Conservation (phyloP, 2,888 invertebrate genomes). For the Dryadula phaetusa region DNA sequence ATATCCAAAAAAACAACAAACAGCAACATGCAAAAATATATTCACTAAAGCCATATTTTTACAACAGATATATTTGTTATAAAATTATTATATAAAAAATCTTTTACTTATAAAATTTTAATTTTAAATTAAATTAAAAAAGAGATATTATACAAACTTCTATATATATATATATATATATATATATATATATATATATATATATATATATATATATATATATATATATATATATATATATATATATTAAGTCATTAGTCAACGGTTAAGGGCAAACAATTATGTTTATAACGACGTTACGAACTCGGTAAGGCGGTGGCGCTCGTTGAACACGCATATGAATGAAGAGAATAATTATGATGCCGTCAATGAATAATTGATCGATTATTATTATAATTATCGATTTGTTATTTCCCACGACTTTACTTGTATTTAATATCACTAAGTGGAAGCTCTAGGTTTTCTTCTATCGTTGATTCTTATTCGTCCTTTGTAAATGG, state of each 20-base stretch:
- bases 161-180: too few relatives aligned
- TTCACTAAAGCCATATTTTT: too few relatives aligned
- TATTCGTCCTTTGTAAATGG: too few relatives aligned
- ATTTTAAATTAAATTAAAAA: too few relatives aligned
- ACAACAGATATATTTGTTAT: too few relatives aligned
- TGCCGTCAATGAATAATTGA: conserved; percentile 24
- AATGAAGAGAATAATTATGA: conserved; percentile 34
- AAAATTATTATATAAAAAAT: too few relatives aligned
- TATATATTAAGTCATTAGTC: neutral
- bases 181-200: too few relatives aligned
- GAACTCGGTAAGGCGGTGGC: conserved; percentile 34
- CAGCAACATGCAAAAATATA: too few relatives aligned
- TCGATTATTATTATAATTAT: conserved; percentile 22
- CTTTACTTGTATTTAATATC: neutral
- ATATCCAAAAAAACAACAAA: too few relatives aligned
- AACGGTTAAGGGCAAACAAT: conserved; percentile 21
- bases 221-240: neutral
- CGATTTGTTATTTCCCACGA: conserved; percentile 12
- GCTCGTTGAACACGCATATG: conserved; percentile 31
- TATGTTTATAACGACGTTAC: conserved; percentile 35
- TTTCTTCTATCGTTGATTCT: neutral
- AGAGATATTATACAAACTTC: too few relatives aligned
- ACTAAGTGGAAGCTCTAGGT: neutral
- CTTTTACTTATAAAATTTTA: too few relatives aligned
- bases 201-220: too few relatives aligned